Evolutionary conservation across 2,888 invertebrate species (phyloP).

Genomic region (Dione vanillae): DNA sequence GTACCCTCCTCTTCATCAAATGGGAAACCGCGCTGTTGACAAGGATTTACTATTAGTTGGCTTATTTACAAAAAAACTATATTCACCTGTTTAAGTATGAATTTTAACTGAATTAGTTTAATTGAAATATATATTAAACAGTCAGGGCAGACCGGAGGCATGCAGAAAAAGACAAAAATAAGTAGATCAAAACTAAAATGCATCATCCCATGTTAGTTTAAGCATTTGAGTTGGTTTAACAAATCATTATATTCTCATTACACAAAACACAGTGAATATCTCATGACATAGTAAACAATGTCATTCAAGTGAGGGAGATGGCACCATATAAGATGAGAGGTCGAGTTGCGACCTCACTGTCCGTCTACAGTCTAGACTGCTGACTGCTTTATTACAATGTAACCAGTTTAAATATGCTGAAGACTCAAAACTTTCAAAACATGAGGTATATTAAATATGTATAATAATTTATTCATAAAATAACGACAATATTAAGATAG

Average conservation of each 20-base stretch:
- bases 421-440: background rate
- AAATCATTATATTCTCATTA: background rate
- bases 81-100: too few species aligned
- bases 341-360: conserved; percentile 49
- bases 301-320: conserved; percentile 45
- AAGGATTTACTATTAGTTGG: conserved; percentile 36
- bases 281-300: conserved; percentile 30
- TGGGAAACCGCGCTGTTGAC: conserved; percentile 86
- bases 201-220: too few species aligned
- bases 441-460: too few species aligned
- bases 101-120: too few species aligned
- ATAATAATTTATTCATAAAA: too few species aligned
- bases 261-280: background rate
- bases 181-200: too few species aligned
- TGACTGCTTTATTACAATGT: background rate
- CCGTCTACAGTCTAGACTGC: conserved; percentile 41
- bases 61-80: background rate
- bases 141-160: too few species aligned
- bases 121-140: too few species aligned
- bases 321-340: conserved; percentile 52
- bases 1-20: conserved; percentile 86
- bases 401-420: background rate
- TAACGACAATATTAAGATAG: too few species aligned
- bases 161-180: too few species aligned
- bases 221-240: too few species aligned